phyloP scores from a whole-genome alignment of 2,797 vertebrate genomes.

The Simalia tracyae region DNA sequence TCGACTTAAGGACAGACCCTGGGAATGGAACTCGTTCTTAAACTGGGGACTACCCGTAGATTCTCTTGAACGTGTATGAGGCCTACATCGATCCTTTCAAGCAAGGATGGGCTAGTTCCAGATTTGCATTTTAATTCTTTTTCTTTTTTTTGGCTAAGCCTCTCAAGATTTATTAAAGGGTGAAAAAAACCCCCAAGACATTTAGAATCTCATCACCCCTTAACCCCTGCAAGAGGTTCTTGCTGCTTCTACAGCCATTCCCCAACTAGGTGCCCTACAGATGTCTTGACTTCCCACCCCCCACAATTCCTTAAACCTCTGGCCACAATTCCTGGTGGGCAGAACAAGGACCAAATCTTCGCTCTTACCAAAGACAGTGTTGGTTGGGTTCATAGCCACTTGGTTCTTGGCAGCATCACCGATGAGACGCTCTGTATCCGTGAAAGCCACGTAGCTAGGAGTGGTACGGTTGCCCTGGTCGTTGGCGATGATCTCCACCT shows the following conservation, averaged over 20 bases:
- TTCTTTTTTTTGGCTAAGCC: background rate
- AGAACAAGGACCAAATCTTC: background rate
- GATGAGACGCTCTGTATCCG: slow-evolving; percentile 86
- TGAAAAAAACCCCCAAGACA: background rate
- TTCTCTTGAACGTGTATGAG: background rate
- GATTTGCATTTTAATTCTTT: background rate
- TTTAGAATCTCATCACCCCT: background rate
- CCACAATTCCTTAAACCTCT: background rate
- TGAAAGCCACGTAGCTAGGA: slow-evolving; percentile 91
- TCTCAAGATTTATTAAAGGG: background rate
- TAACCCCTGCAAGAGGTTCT: background rate
- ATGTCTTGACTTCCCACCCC: background rate
- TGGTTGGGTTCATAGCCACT: slow-evolving; percentile 89
- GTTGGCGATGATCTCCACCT: slow-evolving; percentile 50
- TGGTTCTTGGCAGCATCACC: slow-evolving; percentile 93
- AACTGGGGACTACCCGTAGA: background rate
- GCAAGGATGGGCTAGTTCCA: background rate
- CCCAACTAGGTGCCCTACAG: background rate
- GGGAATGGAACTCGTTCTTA: no score
- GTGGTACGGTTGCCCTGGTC: slow-evolving; percentile 70
- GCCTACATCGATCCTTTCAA: background rate
- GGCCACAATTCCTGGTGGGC: background rate
- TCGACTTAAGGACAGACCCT: no score
- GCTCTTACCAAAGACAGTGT: slow-evolving; percentile 87
- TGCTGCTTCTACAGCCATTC: background rate